These are phyloP conservation scores for Heliconius eleuchia DNA, from an alignment of 1,140 invertebrate genomes.

Conservation along the genomic window DNA sequence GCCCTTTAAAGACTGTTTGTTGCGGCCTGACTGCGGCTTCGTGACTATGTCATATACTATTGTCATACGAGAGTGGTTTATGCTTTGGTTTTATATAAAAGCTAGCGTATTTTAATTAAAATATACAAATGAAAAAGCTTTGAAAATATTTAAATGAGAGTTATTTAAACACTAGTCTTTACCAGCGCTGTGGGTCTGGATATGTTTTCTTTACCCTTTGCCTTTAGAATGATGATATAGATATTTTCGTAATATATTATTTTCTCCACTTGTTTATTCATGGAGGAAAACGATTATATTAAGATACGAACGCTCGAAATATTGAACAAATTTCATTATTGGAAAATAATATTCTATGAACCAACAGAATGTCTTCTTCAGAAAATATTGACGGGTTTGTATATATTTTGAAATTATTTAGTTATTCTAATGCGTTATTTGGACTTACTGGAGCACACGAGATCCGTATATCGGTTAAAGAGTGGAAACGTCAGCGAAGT, in stretches of 20 bases:
- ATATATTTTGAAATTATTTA: conserved; percentile 24
- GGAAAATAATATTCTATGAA: conserved; percentile 7
- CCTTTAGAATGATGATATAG: neutral
- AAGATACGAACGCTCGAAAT: neutral
- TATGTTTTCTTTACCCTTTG: conserved; percentile 7
- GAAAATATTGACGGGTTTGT: neutral
- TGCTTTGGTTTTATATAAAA: conserved; percentile 43
- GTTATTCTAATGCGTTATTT: conserved; percentile 30
- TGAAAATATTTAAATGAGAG: conserved; percentile 36
- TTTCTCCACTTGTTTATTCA: neutral
- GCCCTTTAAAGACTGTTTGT: conserved; percentile 12
- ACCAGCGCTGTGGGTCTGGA: conserved; percentile 1
- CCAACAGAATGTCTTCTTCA: neutral
- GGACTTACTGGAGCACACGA: conserved; percentile 42
- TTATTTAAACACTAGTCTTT: conserved; percentile 23
- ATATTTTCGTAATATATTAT: conserved; percentile 1
- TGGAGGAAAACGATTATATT: neutral
- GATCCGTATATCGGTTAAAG: conserved; percentile 53
- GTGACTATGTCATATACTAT: conserved; percentile 45
- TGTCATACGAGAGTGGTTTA: conserved; percentile 44
- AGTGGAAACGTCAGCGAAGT: conserved; percentile 70
- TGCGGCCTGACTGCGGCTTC: conserved; percentile 1
- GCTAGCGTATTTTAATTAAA: conserved; percentile 42
- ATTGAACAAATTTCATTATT: conserved; percentile 2
- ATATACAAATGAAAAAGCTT: conserved; percentile 36